Base-by-base conservation (phyloP, 1,140 invertebrate genomes). In the Mesaphorura yosii region DNA sequence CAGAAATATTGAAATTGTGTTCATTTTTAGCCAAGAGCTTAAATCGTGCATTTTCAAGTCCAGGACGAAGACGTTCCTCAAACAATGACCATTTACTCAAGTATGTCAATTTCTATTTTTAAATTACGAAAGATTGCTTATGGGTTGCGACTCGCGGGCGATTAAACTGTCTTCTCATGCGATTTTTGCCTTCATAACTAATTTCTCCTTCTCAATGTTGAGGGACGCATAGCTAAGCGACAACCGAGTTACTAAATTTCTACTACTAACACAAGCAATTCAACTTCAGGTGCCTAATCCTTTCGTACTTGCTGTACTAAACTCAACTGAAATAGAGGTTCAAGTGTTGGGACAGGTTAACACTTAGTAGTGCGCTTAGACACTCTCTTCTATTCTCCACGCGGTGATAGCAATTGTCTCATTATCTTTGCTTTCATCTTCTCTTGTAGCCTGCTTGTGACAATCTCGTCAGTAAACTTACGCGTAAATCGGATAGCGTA, bases 401-500 rank as follows among this genome's bases (percentile, higher is more conserved):
- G 31, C n/a, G 29, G 27, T 46, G 26, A 25, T 26, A 46, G n/a
- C 27, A 23, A 44, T 42, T 27, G 47, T 46, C 29, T 31, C 26
- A 31, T 46, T 50, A 37, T 52, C 23, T 54, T 19, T 55, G 39
- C 48, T 39, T 53, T 19, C 64, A 74, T 71, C 48, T 48, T 62
- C 53, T 41, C 70, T 69, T 77, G 69, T 80, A 86, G 84, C 81
- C 83, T 86, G 80, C 81, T 86, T 77, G 82, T 83, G 78, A 86
- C 83, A 74, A 80, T 87, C 75, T 86, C 84, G 68, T 79, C 83
- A 72, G 84, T 87, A 75, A 86, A 86, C 79, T 79, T 86, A 73
- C 82, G 82, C 76, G 79, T 87, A 76, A 85, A 85, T 78, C 76
- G 83, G 76, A 87, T 87, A 74, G 82, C 82, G 84, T 87, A 87